Base-by-base conservation (phyloP, 2,888 invertebrate genomes). In the Euproctis similis region DNA sequence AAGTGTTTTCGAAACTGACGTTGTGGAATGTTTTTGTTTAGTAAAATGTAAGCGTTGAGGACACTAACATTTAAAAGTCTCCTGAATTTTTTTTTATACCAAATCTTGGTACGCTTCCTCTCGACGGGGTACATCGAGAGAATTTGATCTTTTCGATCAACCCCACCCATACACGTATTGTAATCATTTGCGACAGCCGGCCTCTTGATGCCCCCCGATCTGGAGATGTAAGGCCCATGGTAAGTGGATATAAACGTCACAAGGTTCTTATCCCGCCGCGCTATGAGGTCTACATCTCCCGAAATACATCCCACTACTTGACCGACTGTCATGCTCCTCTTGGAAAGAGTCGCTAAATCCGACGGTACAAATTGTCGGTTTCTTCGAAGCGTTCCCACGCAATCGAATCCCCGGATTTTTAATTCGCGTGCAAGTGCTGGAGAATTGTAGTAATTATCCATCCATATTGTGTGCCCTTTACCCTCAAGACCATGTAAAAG, bases 51-150 rank as follows among this genome's bases (percentile, higher is more conserved):
- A n/a, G n/a, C n/a, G n/a, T n/a, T n/a, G n/a, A n/a, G n/a, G n/a
- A n/a, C n/a, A n/a, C n/a, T n/a, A n/a, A n/a, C n/a, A 13, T 46
- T 43, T n/a, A 43, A 30, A 0, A 42, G 39, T 23, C 28, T 20
- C 9, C 28, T 35, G 21, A 44, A 47, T 16, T 38, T 10, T n/a
- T 39, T 49, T 17, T 44, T 49, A 17, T 52, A 55, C 40, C 53
- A 53, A 1, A 48, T 28, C 8, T 24, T 18, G 7, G 34, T 42
- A 17, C 39, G 32, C 27, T 37, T 40, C 9, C 41, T 20, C 24
- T 43, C 42, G 3, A 46, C 28, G 3, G 39, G 34, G 22, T 41
- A 48, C 32, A n/a, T n/a, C n/a, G n/a, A n/a, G n/a, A n/a, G n/a
- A n/a, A n/a, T n/a, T n/a, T n/a, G n/a, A n/a, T n/a, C n/a, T n/a